These are phyloP conservation scores for Buphagus erythrorhynchus DNA, from an alignment of 2,797 vertebrate genomes.

Conservation along the genomic window DNA sequence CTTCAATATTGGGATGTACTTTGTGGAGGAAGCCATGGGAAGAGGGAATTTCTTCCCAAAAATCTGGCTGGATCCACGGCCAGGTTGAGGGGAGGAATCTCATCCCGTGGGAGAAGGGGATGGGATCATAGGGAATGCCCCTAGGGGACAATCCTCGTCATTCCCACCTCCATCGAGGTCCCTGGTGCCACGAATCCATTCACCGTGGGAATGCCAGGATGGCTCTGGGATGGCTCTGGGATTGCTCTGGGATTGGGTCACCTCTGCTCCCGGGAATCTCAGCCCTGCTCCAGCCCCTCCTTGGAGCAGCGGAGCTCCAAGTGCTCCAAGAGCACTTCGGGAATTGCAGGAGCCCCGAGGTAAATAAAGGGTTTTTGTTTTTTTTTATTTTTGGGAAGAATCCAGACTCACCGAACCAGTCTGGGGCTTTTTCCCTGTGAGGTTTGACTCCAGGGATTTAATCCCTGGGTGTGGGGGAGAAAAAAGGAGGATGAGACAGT, in stretches of 20 bases:
- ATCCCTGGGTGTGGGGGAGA: rapidly evolving
- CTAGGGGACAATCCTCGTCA: neutral
- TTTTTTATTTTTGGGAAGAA: neutral
- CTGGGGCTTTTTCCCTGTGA: neutral
- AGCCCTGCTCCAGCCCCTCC: neutral
- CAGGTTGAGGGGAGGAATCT: neutral
- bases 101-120: neutral
- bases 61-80: neutral
- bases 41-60: neutral
- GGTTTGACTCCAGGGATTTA: neutral
- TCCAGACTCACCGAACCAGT: neutral
- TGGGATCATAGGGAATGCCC: neutral
- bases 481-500: neutral
- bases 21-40: neutral
- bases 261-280: neutral
- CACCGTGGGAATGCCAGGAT: neutral
- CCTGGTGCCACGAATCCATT: neutral
- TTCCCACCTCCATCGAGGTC: rapidly evolving
- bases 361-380: neutral
- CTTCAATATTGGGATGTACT: neutral
- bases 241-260: rapidly evolving
- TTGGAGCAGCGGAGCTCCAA: neutral
- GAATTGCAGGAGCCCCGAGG: neutral
- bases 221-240: neutral
- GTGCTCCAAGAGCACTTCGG: neutral